These are phyloP conservation scores for Lysandra bellargus DNA, from an alignment of 2,888 invertebrate species.

Conservation along the genomic window DNA sequence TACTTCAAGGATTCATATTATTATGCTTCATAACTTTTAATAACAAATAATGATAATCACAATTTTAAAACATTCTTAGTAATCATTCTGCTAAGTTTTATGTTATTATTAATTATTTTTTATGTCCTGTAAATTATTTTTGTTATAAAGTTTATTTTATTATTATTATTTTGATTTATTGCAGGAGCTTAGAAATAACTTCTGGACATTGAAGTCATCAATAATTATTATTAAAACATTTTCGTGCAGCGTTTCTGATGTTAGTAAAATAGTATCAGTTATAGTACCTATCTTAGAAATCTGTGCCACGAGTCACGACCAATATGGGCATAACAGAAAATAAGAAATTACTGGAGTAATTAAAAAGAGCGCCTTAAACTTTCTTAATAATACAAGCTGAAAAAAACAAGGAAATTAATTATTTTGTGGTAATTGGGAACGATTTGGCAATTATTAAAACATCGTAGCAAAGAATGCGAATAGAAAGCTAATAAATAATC, in stretches of 20 bases:
- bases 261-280: too few relatives aligned
- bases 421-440: neutral
- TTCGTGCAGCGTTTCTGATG: too few relatives aligned
- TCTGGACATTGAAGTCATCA: neutral
- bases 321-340: neutral
- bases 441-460: neutral
- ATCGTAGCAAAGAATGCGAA: neutral
- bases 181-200: neutral
- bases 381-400: neutral
- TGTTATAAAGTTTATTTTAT: constrained; percentile 7
- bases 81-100: constrained; percentile 9
- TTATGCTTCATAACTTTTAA: constrained; percentile 3
- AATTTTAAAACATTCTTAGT: neutral
- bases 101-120: constrained; percentile 18
- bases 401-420: neutral
- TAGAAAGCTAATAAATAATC: constrained; percentile 13
- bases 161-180: constrained; percentile 5
- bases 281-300: neutral
- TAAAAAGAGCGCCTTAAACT: neutral
- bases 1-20: neutral
- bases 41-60: neutral
- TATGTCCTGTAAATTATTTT: constrained; percentile 3
- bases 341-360: neutral
- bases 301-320: neutral
- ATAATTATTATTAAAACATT: too few relatives aligned